phyloP scores from a whole-genome alignment of 2,888 invertebrate genomes.

The Taenaris catops region DNA sequence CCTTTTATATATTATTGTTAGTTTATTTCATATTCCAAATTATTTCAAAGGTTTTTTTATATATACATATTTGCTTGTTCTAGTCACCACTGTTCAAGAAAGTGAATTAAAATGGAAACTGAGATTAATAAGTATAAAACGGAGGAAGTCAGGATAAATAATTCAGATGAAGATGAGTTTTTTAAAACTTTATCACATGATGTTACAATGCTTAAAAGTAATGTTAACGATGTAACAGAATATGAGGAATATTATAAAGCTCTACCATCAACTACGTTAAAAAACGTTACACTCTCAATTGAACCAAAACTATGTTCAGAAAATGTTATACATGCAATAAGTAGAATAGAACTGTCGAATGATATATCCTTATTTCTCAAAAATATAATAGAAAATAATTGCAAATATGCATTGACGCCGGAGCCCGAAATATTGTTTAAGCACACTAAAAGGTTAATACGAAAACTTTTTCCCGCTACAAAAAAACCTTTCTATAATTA shows the following conservation, averaged over 20 bases:
- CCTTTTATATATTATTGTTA: too few species aligned
- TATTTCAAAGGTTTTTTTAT: too few species aligned
- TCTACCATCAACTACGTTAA: constrained; percentile 1
- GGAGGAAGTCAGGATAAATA: neutral
- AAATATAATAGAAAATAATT: neutral
- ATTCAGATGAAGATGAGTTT: constrained; percentile 24
- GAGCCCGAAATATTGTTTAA: constrained; percentile 32
- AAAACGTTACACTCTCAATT: constrained; percentile 1
- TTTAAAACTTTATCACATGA: too few species aligned
- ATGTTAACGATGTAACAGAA: neutral
- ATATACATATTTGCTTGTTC: neutral
- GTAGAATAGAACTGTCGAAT: too few species aligned
- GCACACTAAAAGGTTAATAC: constrained; percentile 21
- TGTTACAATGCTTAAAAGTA: neutral
- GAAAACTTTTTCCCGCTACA: constrained; percentile 11
- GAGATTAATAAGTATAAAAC: neutral
- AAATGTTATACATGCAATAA: neutral
- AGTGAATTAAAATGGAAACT: constrained; percentile 2
- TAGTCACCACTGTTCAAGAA: neutral
- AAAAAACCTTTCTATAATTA: constrained; percentile 29
- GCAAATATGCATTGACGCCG: constrained; percentile 11
- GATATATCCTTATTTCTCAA: neutral
- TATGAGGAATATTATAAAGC: neutral
- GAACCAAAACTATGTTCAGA: neutral
- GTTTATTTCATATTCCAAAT: too few species aligned